phyloP scores from a whole-genome alignment of 2,113 vertebrate species.

The Seriola aureovittata region DNA sequence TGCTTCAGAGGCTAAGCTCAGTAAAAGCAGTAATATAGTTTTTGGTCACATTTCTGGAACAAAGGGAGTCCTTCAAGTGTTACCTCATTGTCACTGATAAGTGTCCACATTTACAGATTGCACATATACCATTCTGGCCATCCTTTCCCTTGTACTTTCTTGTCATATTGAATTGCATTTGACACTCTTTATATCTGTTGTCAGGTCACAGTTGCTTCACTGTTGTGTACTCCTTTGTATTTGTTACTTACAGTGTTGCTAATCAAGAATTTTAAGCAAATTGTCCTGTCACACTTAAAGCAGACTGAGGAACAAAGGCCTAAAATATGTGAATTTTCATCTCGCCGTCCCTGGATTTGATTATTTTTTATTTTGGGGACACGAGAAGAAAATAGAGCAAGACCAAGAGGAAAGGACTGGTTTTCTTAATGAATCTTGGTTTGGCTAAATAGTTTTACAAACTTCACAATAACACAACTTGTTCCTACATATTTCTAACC shows the following conservation, averaged over 20 bases:
- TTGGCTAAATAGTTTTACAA: too few species aligned
- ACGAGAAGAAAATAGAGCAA: not conserved
- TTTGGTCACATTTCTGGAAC: slow-evolving; percentile 3
- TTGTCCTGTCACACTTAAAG: not conserved
- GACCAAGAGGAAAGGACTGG: too few species aligned
- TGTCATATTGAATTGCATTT: not conserved
- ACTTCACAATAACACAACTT: too few species aligned
- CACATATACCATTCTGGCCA: not conserved
- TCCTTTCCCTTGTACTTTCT: not conserved
- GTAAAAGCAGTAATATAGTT: not conserved
- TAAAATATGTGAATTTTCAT: not conserved
- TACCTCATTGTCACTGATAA: slow-evolving; percentile 17
- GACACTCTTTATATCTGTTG: not conserved
- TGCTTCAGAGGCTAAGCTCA: not conserved
- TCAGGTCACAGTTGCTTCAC: not conserved
- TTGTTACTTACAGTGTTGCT: not conserved
- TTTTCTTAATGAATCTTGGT: too few species aligned
- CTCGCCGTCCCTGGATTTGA: not conserved
- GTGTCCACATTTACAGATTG: slow-evolving; percentile 2
- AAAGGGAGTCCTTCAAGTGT: slow-evolving; percentile 1
- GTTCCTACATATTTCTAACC: too few species aligned
- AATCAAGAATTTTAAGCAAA: not conserved
- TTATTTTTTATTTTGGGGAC: not conserved
- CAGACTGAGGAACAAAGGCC: not conserved
- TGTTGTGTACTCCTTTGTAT: not conserved